Base-by-base conservation (phyloP, 1,140 invertebrate species). In the Tribolium castaneum region DNA sequence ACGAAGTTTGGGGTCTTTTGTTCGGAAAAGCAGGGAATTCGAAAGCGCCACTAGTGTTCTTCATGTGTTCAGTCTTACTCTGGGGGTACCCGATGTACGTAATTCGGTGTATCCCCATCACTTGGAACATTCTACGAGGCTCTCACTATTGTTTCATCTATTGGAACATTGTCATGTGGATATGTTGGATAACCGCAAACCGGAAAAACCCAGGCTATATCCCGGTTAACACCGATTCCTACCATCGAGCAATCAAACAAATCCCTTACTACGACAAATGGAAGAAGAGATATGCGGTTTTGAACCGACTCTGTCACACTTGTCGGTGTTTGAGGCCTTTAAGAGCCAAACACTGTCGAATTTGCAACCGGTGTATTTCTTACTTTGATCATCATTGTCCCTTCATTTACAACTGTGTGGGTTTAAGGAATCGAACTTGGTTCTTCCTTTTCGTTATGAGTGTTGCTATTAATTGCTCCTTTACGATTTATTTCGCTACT, bases 371-470 rank as follows among this genome's bases (percentile, higher is more conserved):
- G 78, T 98, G 96, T 85, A 95, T 98, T 1, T 92, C 93, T 0
- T 95, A 96, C 84, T 98, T 98, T 82, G 97, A 98, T 85, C 97
- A 98, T 87, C 97, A 98, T 83, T 98, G 97, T 85, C 96, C 96
- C 0, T 98, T 97, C 84, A 96, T 98, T 80, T 96, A 97, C 86
- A 98, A 97, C 84, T 98, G 97, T 86, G 95, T 98, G 6, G 95
- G 95, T 1, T 87, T 96, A 13, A 90, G 92, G 50, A 96, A 96
- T 85, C 90, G 94, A 84, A 95, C 95, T 89, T 97, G 96, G 95
- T 98, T 98, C 87, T 95, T 96, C 85, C 87, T 96, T 51, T 97
- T 97, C 86, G 94, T 96, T 0, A 90, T 95, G 87, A 94, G 93
- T 82, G 91, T 97, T 25, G 94, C 95, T 1, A 92, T 96, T 71